A percentile compares a stretch with the other conserved stretches of the same genome.
Conservation (phyloP, 2,113 vertebrate species). For the Lutjanus erythropterus region DNA sequence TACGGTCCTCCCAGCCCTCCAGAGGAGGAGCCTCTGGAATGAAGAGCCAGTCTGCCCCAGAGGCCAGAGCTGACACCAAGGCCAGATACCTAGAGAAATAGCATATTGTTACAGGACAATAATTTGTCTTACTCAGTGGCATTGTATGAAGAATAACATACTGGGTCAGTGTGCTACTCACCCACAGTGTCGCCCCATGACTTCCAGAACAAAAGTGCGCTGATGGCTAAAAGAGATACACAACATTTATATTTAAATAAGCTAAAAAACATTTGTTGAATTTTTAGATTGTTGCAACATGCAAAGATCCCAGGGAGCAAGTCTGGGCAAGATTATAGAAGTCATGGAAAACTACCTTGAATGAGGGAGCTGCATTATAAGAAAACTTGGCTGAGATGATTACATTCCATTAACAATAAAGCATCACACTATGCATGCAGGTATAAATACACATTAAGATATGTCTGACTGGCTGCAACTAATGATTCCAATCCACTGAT, state of each 20-base stretch:
- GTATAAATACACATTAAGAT: neutral
- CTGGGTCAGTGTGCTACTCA: slow-evolving; percentile 75
- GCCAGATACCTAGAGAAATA: slow-evolving; percentile 71
- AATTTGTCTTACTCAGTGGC: neutral
- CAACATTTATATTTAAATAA: neutral
- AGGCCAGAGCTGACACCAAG: slow-evolving; percentile 93
- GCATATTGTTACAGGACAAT: neutral
- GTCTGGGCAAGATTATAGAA: slow-evolving; percentile 39
- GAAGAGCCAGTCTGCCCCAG: slow-evolving; percentile 96
- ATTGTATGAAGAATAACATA: neutral
- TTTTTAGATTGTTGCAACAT: neutral
- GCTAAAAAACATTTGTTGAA: neutral
- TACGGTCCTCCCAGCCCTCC: slow-evolving; percentile 93
- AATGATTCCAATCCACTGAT: neutral
- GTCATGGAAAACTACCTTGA: neutral
- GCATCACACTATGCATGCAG: neutral
- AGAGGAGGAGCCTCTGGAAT: slow-evolving; percentile 93
- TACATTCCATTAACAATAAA: slow-evolving; percentile 16
- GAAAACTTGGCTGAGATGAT: neutral
- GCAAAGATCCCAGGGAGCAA: slow-evolving; percentile 3
- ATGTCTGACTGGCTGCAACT: too few species aligned
- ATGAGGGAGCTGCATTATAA: neutral
- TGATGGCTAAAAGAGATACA: slow-evolving; percentile 89
- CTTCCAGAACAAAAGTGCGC: slow-evolving; percentile 95
- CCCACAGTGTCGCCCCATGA: slow-evolving; percentile 98